Evolutionary conservation across 2,888 invertebrate species (phyloP).

Genomic region (Furcula furcula): DNA sequence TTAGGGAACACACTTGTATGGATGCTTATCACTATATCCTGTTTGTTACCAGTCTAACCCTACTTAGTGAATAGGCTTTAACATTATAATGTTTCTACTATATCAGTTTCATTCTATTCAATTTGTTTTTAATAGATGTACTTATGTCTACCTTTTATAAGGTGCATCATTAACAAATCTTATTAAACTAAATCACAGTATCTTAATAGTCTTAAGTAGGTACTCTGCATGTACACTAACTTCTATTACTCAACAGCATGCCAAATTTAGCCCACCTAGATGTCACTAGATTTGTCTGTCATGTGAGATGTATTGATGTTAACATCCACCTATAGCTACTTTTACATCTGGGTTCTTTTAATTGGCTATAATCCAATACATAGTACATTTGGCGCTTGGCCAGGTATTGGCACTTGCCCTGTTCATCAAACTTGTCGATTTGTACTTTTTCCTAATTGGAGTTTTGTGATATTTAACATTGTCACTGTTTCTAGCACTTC

Average conservation of each 20-base stretch:
- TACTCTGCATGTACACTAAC: no score
- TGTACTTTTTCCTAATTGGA: conserved; percentile 71
- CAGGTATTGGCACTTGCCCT: conserved; percentile 72
- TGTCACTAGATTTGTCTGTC: conserved; percentile 60
- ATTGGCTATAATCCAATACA: conserved; percentile 81
- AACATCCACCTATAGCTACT: conserved; percentile 45
- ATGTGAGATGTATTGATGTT: conserved; percentile 68
- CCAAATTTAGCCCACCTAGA: conserved; percentile 66
- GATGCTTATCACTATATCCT: conserved; percentile 65
- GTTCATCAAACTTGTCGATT: conserved; percentile 76
- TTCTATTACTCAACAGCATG: conserved; percentile 45
- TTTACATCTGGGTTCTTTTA: conserved; percentile 69
- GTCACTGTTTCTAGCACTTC: conserved; percentile 36
- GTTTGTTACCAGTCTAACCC: conserved; percentile 56
- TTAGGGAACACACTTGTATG: conserved; percentile 68
- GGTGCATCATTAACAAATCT: neutral
- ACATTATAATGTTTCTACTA: conserved; percentile 25
- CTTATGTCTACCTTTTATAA: neutral
- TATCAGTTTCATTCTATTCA: conserved; percentile 1
- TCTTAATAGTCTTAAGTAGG: no score
- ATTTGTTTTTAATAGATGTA: neutral
- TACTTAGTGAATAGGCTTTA: conserved; percentile 54
- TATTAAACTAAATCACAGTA: no score
- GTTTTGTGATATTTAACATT: conserved; percentile 45
- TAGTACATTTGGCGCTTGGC: conserved; percentile 72